Evolutionary conservation across 2,113 vertebrate species (phyloP).

Genomic region (Ctenodactylus gundi): DNA sequence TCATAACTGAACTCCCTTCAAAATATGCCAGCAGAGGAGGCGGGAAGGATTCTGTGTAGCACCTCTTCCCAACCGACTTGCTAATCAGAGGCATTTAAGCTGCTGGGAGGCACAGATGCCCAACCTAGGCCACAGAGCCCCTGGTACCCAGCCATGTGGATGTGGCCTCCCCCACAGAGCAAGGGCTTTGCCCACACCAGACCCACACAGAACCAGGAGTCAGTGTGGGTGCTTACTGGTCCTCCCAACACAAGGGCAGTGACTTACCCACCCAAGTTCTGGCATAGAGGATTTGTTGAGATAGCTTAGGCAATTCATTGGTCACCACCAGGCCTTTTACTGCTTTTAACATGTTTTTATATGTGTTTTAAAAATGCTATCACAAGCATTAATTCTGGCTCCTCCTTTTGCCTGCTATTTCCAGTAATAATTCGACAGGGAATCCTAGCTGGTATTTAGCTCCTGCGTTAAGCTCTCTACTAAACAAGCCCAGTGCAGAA

Average conservation of each 20-base stretch:
- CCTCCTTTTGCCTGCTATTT: constrained; percentile 68
- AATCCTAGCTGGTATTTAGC: constrained; percentile 65
- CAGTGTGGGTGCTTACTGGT: constrained; percentile 45
- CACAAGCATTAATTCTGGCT: constrained; percentile 74
- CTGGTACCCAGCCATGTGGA: constrained; percentile 56
- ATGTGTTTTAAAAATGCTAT: constrained; percentile 20
- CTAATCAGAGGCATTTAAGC: constrained; percentile 83
- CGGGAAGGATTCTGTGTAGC: constrained; percentile 80
- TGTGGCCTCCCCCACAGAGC: neutral
- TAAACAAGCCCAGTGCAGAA: constrained; percentile 25
- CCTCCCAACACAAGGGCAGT: constrained; percentile 62
- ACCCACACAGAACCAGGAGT: constrained; percentile 43
- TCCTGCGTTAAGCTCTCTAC: constrained; percentile 73
- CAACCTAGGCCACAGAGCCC: constrained; percentile 69
- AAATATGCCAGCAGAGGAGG: constrained; percentile 84
- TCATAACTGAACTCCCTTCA: constrained; percentile 87
- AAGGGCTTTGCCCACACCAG: neutral
- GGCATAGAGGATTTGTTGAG: constrained; percentile 61
- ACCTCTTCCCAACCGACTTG: constrained; percentile 84
- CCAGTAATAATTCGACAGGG: constrained; percentile 71
- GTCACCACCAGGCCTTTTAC: constrained; percentile 77
- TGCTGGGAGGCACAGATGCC: constrained; percentile 80
- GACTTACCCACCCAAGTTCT: constrained; percentile 56
- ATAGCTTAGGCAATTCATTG: constrained; percentile 81
- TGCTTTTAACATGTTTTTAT: constrained; percentile 79